Base-by-base conservation (phyloP, 2,888 invertebrate species). In the Torymus aiolomorphi region DNA sequence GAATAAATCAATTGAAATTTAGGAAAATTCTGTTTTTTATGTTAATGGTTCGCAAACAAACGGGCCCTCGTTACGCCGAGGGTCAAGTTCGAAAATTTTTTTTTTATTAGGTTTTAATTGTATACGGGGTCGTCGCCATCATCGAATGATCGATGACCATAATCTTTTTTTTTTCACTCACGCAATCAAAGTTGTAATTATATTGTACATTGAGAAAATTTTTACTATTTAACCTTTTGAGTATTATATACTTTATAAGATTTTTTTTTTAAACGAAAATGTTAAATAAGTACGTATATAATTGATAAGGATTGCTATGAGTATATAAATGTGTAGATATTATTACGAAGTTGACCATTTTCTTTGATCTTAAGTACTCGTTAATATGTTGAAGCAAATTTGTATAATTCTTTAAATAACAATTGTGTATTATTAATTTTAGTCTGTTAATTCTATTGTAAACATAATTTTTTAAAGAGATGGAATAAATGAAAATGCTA, bases 161-260 rank as follows among this genome's bases (percentile, higher is more conserved):
- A 62, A 73, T 70, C 42, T 8, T 8, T 42, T 42, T 42, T 42
- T 42, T 42, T 5, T 42, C 62, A 57, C 52, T 42, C 54, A 59
- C 67, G 65, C 61, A 52, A 78, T 78, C 71, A 79, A 80, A 70
- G 62, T 42, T 82, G 82, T 82, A 80, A 82, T 82, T 82, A 42
- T 42, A 80, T 82, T 80, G 79, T 82, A 82, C 74, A 82, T 82
- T 82, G 31, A 67, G 52, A 63, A 70, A 42, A 20, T 20, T 42
- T 73, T 14, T 61, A 81, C 69, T 65, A 56, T 78, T 75, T 77
- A 71, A 75, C 62, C 75, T 69, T 42, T 63, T 62, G 72, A 67
- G 67, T 80, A 66, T 80, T 71, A 56, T 67, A 56, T 80, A 74
- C 57, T 52, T 56, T 69, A 42, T 42, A 67, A 76, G 62, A 52